Conservation (phyloP, 1,140 invertebrate genomes). For the Melipona quadrifasciata region DNA sequence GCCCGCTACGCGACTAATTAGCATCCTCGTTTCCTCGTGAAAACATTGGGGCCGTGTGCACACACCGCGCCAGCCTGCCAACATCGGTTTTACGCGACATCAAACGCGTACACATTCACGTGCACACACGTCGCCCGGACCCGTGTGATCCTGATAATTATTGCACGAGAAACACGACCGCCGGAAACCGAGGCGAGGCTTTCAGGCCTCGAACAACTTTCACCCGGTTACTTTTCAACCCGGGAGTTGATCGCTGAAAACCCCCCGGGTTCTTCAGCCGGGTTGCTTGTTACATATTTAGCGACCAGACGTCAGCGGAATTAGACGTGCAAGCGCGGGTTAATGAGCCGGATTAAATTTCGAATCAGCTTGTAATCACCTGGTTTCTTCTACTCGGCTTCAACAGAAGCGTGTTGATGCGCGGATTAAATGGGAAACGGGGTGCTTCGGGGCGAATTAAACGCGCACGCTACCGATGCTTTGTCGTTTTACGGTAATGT, state of each 20-base stretch:
- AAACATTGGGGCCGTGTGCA: constrained; percentile 26
- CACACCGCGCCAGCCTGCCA: background rate
- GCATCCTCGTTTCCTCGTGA: constrained; percentile 34
- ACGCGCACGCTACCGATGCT: too few relatives aligned
- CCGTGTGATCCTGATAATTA: constrained; percentile 30
- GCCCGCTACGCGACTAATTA: constrained; percentile 27
- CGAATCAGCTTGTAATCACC: background rate
- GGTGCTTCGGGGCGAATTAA: background rate
- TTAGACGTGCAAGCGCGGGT: too few relatives aligned
- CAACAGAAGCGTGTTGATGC: too few relatives aligned
- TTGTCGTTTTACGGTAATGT: too few relatives aligned
- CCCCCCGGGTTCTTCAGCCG: too few relatives aligned
- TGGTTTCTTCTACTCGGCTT: background rate
- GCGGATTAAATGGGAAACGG: background rate
- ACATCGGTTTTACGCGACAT: constrained; percentile 3
- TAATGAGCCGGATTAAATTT: background rate
- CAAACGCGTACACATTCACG: background rate
- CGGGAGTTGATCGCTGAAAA: background rate
- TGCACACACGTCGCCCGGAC: too few relatives aligned
- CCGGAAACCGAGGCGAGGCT: background rate
- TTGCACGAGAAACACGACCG: constrained; percentile 1
- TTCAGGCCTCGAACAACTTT: background rate
- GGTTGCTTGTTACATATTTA: background rate
- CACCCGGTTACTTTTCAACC: background rate
- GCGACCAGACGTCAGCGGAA: background rate